Conservation (phyloP, 2,113 vertebrate species). For the Hepsetus odoe region DNA sequence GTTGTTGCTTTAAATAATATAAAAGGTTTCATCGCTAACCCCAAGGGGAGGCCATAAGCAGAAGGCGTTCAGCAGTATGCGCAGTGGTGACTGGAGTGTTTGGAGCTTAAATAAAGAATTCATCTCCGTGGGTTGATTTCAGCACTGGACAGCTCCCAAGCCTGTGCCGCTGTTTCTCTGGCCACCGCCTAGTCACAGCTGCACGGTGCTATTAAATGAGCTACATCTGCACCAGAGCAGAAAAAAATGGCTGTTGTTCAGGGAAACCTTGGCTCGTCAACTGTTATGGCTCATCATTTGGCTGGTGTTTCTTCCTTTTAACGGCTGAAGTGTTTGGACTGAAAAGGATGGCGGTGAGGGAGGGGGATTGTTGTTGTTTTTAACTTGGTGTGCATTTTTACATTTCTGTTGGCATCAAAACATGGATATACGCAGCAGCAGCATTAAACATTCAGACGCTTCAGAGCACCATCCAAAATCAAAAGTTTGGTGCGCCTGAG, state of each 20-base stretch:
- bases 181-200: slow-evolving; percentile 28
- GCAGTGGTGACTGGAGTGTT: neutral
- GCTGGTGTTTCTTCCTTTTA: neutral
- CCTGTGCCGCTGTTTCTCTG: neutral
- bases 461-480: slow-evolving; percentile 18
- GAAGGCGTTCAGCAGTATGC: slow-evolving; percentile 14
- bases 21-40: slow-evolving; percentile 24
- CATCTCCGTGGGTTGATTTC: slow-evolving; percentile 57
- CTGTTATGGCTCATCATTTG: neutral
- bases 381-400: neutral
- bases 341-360: neutral
- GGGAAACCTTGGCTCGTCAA: slow-evolving; percentile 23
- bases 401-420: neutral
- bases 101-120: neutral
- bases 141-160: slow-evolving; percentile 65
- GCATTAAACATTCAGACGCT: neutral
- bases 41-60: neutral
- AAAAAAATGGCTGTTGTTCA: slow-evolving; percentile 29
- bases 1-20: slow-evolving; percentile 34
- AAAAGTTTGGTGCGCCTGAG: slow-evolving; percentile 1
- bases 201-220: slow-evolving; percentile 39
- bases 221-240: slow-evolving; percentile 13
- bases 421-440: neutral
- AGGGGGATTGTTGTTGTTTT: neutral
- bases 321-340: neutral